Conservation (phyloP, 2,797 vertebrate genomes). For the Epinephelus malabaricus region DNA sequence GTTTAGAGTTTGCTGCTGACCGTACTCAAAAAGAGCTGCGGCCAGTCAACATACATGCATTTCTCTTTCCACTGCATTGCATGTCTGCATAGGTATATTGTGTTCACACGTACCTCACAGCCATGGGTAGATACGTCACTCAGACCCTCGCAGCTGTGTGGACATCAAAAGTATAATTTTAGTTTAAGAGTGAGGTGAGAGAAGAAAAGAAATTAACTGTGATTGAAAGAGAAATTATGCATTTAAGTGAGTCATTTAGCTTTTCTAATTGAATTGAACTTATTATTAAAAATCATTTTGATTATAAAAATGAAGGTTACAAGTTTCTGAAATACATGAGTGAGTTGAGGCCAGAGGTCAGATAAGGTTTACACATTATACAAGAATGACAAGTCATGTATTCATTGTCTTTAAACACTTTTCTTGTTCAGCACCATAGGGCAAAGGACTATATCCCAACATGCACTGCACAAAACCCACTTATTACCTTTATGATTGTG, state of each 20-base stretch:
- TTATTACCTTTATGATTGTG: neutral
- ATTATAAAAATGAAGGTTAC: neutral
- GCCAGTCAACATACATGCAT: too few relatives aligned
- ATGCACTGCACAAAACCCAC: conserved; percentile 17
- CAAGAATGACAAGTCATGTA: neutral
- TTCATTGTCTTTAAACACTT: neutral
- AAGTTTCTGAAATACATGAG: neutral
- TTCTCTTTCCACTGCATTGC: neutral
- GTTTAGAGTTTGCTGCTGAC: neutral
- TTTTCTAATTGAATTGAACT: neutral
- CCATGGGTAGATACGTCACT: neutral
- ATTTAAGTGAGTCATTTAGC: neutral
- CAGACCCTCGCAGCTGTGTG: neutral
- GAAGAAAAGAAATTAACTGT: neutral
- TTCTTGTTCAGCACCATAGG: neutral
- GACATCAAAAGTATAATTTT: neutral
- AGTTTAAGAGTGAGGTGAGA: neutral
- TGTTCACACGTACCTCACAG: neutral
- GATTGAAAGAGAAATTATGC: neutral
- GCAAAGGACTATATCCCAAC: conserved; percentile 6
- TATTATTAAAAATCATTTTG: neutral
- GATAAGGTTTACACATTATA: neutral
- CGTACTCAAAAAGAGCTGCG: neutral
- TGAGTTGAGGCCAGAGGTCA: neutral
- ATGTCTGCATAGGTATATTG: neutral